Percentiles rank a stretch among this genome's conserved stretches.
Conservation (phyloP, 2,113 vertebrate species). For the Pseudois nayaur region DNA sequence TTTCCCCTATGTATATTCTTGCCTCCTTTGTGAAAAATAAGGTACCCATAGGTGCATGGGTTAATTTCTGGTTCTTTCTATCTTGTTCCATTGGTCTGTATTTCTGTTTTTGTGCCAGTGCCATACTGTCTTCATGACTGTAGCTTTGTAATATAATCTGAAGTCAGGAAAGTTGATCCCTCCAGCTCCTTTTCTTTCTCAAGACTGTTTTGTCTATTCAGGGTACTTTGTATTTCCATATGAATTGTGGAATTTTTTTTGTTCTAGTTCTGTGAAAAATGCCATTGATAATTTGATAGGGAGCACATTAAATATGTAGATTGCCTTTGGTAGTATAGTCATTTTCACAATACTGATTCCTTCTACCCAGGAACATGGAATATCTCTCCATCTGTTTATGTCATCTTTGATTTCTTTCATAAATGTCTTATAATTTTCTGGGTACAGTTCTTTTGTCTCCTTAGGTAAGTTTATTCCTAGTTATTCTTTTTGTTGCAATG, state of each 20-base stretch:
- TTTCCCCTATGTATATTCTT: too few species aligned
- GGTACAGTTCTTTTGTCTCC: background rate
- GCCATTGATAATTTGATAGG: background rate
- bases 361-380: background rate
- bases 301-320: background rate
- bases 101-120: too few species aligned
- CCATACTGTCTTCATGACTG: too few species aligned
- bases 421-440: background rate
- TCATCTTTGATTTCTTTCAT: background rate
- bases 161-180: too few species aligned
- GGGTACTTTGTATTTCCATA: too few species aligned
- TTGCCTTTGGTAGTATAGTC: background rate
- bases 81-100: too few species aligned
- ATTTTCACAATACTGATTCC: background rate
- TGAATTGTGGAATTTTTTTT: background rate
- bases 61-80: too few species aligned
- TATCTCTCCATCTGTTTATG: background rate
- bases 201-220: too few species aligned
- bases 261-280: background rate
- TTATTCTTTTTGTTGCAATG: background rate
- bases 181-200: too few species aligned
- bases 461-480: background rate
- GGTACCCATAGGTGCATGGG: too few species aligned
- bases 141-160: too few species aligned
- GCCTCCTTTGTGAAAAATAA: too few species aligned